A percentile compares a stretch with the other conserved stretches of the same genome.
Evolutionary conservation across 2,113 vertebrate species (phyloP).

Genomic region (Aspiorhynchus laticeps): DNA sequence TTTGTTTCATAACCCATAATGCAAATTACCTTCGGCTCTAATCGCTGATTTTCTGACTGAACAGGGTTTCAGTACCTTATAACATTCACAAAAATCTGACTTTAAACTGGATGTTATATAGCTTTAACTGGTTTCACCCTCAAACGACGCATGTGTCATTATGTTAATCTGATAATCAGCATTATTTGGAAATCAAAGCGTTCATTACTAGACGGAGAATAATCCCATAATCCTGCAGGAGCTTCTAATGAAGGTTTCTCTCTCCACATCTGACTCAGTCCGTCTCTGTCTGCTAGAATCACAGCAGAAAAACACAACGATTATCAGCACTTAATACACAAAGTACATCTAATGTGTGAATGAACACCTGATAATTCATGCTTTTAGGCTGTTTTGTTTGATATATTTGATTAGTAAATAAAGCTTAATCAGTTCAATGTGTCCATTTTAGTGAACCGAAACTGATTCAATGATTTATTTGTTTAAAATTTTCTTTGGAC

Average conservation of each 20-base stretch:
- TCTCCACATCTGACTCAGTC: neutral
- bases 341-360: neutral
- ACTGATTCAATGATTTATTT: too few relatives aligned
- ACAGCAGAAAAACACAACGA: neutral
- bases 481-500: too few relatives aligned
- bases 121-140: neutral
- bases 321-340: neutral
- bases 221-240: constrained; percentile 28
- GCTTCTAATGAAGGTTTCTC: neutral
- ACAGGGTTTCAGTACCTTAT: too few relatives aligned
- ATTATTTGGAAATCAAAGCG: constrained; percentile 38
- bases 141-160: constrained; percentile 18
- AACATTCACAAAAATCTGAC: too few relatives aligned
- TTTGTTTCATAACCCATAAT: constrained; percentile 47
- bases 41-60: neutral
- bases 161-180: constrained; percentile 16
- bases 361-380: neutral
- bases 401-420: too few relatives aligned
- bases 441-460: too few relatives aligned
- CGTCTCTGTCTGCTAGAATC: neutral
- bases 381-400: neutral
- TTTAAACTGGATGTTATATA: too few relatives aligned
- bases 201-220: constrained; percentile 24
- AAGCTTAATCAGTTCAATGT: too few relatives aligned
- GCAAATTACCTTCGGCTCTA: constrained; percentile 61